Percentiles rank a stretch among this genome's conserved stretches.
Evolutionary conservation across 2,888 invertebrate species (phyloP).

Genomic region (Coelinius sp.): DNA sequence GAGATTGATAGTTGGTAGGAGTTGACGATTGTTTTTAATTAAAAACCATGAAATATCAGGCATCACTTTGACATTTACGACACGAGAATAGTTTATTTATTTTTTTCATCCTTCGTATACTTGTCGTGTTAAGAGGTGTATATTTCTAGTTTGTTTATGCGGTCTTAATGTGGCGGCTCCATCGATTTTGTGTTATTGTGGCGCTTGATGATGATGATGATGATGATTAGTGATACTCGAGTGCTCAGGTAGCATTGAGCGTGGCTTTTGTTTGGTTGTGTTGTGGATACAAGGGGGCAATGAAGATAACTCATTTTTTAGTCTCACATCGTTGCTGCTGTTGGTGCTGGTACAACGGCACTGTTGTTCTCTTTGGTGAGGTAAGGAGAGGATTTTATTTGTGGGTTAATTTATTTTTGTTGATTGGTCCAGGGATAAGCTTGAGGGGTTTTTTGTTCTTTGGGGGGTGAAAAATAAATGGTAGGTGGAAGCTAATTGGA

Average conservation of each 20-base stretch:
- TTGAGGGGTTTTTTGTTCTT: neutral
- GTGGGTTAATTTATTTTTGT: neutral
- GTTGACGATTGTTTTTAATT: slow-evolving; percentile 21
- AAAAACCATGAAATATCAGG: neutral
- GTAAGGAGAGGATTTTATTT: no score
- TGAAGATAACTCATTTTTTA: slow-evolving; percentile 15
- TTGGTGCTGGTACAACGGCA: slow-evolving; percentile 18
- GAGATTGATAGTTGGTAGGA: slow-evolving; percentile 48
- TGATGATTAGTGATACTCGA: neutral
- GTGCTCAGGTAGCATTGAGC: neutral
- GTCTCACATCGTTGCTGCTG: slow-evolving; percentile 14
- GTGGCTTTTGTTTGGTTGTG: neutral
- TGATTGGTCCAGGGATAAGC: neutral
- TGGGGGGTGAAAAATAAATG: neutral
- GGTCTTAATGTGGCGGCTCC: neutral
- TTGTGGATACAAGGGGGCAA: neutral
- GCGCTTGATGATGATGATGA: neutral
- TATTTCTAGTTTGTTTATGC: neutral
- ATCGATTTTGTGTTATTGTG: slow-evolving; percentile 11
- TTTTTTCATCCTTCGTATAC: neutral
- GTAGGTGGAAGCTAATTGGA: neutral
- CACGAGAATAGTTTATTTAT: neutral
- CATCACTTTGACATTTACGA: slow-evolving; percentile 16
- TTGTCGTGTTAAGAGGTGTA: neutral
- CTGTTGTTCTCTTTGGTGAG: slow-evolving; percentile 16